Conservation (phyloP, 2,797 vertebrate genomes). For the Argyrosomus regius region DNA sequence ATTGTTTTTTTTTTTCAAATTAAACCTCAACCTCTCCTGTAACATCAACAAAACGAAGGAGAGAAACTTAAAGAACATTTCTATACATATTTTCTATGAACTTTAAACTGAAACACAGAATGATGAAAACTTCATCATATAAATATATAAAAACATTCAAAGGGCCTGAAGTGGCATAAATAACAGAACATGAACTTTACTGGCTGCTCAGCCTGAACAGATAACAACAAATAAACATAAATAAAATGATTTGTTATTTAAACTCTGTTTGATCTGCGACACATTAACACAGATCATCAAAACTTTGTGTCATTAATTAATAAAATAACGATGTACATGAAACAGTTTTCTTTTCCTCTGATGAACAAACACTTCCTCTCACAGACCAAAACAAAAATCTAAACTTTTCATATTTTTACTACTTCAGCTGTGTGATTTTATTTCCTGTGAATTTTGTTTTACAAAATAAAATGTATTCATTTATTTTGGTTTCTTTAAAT, state of each 20-base stretch:
- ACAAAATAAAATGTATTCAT: background rate
- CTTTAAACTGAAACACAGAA: background rate
- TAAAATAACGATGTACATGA: too few relatives aligned
- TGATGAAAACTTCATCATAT: too few relatives aligned
- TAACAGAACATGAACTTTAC: background rate
- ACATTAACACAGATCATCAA: background rate
- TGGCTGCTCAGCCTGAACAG: background rate
- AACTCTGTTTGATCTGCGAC: background rate
- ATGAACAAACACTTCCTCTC: background rate
- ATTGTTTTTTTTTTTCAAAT: background rate
- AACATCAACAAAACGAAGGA: background rate
- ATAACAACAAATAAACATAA: background rate
- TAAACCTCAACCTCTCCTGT: background rate
- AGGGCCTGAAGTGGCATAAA: background rate
- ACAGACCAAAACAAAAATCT: accelerated
- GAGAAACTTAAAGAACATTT: background rate
- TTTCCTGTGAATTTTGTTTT: background rate
- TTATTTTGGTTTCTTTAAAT: too few relatives aligned
- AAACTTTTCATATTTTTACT: background rate
- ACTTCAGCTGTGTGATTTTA: background rate
- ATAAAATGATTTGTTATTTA: background rate
- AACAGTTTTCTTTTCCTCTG: background rate
- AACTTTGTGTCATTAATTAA: background rate
- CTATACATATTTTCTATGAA: background rate
- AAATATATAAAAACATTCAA: background rate